Percentiles rank a stretch among this genome's conserved stretches.
Conservation (phyloP, 2,888 invertebrate species). For the Latheticus oryzae region DNA sequence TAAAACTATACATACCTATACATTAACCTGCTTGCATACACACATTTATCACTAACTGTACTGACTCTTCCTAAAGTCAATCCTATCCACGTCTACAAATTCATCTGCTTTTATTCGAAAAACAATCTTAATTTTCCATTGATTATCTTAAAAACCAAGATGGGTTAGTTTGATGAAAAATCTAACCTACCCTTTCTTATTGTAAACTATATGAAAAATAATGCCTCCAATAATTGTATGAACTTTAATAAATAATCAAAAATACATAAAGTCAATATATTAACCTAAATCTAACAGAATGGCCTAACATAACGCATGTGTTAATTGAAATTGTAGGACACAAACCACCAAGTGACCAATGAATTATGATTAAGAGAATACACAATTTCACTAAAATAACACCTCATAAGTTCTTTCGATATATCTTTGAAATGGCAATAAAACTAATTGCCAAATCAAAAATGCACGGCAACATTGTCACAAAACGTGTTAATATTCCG, state of each 20-base stretch:
- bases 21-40: constrained; percentile 47
- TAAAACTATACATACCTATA: constrained; percentile 58
- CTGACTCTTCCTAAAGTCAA: constrained; percentile 40
- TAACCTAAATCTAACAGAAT: constrained; percentile 39
- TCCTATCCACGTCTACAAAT: constrained; percentile 30
- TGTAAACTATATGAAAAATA: constrained; percentile 33
- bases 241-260: constrained; percentile 41
- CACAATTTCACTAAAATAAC: constrained; percentile 42
- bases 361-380: constrained; percentile 42
- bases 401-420: constrained; percentile 13
- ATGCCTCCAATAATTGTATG: constrained; percentile 34
- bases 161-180: constrained; percentile 24
- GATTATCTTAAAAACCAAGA: constrained; percentile 12
- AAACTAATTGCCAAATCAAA: constrained; percentile 25
- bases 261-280: constrained; percentile 35
- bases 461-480: constrained; percentile 19
- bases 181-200: constrained; percentile 33
- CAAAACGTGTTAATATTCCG: constrained; percentile 34
- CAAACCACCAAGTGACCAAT: constrained; percentile 40
- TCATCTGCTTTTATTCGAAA: constrained; percentile 15
- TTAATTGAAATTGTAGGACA: constrained; percentile 22
- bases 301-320: constrained; percentile 25
- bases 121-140: constrained; percentile 14
- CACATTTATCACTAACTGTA: constrained; percentile 35
- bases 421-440: constrained; percentile 22